Evolutionary conservation across 2,797 vertebrate genomes (phyloP), one percentile per base, ranked within the genome.

Genomic region (Typhlichthys eigenmanni): DNA sequence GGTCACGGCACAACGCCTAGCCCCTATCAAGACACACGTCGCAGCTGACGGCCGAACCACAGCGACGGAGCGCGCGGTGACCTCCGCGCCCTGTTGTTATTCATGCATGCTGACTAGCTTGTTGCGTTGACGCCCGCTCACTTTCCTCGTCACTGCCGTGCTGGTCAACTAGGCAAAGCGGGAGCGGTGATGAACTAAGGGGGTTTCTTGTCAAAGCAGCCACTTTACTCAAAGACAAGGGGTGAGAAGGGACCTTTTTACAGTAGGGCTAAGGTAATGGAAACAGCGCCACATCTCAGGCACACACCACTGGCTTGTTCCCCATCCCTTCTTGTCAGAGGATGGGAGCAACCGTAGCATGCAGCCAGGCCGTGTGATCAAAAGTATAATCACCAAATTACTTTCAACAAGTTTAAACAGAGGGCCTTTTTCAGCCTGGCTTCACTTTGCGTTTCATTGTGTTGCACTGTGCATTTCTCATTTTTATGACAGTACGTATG

Each of bases 41-140:
- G 73, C 71, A 63, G 75, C 62, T 82, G 85, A 88, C 85, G 75
- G 79, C 65, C 76, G 89, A 84, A 83, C 87, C 78, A 83, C 79
- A 83, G 71, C 17, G 62, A 74, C 50, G 32, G 84, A 79, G 86
- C 80, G 79, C 86, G 82, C 56, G 16, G 49, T 77, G 82, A 79
- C 85, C 87, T 80, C 75, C 66, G 70, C 72, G 62, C 66, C 75
- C 72, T 1, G 61, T 80, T 81, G 80, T 81, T 88, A 88, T 84
- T 85, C 81, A 85, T 80, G 82, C 79, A 63, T 79, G 60, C 79
- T 76, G 80, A 78, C 64, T 69, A 61, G 72, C 79, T 76, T 85
- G 80, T 73, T 78, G 47, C 74, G 74, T 78, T 76, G 71, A 67
- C 66, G 67, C 79, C 24, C 9, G 47, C 75, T 74, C 72, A 82